These are phyloP conservation scores for Alcis repandata DNA, from an alignment of 2,888 invertebrate species.

Conservation along the genomic window DNA sequence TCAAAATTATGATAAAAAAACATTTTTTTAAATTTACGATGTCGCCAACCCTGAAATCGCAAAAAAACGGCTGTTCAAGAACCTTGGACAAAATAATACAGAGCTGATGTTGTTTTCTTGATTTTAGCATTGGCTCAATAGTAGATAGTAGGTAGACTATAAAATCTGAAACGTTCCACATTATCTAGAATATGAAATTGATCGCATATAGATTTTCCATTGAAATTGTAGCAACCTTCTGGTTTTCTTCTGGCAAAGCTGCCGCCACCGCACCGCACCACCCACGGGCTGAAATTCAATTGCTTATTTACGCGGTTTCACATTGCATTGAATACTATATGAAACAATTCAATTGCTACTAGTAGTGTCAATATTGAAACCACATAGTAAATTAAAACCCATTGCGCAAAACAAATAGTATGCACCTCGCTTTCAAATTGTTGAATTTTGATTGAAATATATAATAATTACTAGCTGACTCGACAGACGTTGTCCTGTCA, in stretches of 20 bases:
- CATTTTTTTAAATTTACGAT: no score
- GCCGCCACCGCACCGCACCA: constrained; percentile 18
- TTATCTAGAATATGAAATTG: neutral
- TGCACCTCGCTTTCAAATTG: neutral
- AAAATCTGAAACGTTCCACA: constrained; percentile 1
- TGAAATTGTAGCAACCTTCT: constrained; percentile 2
- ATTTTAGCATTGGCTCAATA: no score
- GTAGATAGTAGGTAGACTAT: neutral
- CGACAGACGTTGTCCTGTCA: no score
- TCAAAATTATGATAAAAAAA: no score
- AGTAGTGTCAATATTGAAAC: neutral
- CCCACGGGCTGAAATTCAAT: constrained; percentile 22
- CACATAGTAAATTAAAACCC: no score
- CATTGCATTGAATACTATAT: neutral
- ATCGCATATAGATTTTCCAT: neutral
- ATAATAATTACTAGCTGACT: no score
- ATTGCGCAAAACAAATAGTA: no score
- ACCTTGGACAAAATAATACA: neutral
- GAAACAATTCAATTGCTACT: constrained; percentile 22
- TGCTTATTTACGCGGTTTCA: constrained; percentile 11
- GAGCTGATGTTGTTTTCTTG: no score
- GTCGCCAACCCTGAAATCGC: no score
- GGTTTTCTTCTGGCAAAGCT: constrained; percentile 4
- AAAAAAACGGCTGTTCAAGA: no score
- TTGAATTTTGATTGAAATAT: neutral